A percentile compares a stretch with the other conserved stretches of the same genome.
Evolutionary conservation across 2,888 invertebrate genomes (phyloP).

Genomic region (Zygothrica quintamaculata): DNA sequence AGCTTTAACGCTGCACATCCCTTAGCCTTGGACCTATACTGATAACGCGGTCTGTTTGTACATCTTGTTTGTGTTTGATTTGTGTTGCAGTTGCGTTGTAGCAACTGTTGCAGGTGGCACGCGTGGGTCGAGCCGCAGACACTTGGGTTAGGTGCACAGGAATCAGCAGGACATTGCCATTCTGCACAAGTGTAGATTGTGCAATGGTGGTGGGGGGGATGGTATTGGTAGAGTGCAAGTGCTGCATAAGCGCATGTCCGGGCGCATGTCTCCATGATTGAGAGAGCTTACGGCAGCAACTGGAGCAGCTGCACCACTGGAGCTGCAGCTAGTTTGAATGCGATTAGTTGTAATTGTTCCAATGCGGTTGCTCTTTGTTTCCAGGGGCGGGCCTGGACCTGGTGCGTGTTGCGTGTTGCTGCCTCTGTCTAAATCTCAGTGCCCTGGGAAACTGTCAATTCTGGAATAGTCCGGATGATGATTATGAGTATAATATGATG

Average conservation of each 20-base stretch:
- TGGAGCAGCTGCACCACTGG: slow-evolving; percentile 25
- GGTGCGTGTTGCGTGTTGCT: no score
- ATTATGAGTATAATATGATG: no score
- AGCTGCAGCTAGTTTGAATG: slow-evolving; percentile 42
- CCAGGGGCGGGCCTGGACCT: slow-evolving; percentile 18
- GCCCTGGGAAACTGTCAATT: no score
- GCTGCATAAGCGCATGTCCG: slow-evolving; percentile 52
- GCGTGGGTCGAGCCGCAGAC: slow-evolving; percentile 70
- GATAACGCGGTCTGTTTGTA: neutral
- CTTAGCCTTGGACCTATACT: slow-evolving; percentile 13
- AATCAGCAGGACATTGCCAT: slow-evolving; percentile 14
- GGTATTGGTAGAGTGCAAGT: no score
- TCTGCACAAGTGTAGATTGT: neutral
- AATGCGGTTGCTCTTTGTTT: slow-evolving; percentile 24
- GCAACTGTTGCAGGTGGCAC: slow-evolving; percentile 51
- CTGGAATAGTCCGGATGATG: no score
- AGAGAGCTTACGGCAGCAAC: slow-evolving; percentile 4
- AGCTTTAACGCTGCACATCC: slow-evolving; percentile 39
- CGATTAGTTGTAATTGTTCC: slow-evolving; percentile 45
- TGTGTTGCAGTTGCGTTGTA: slow-evolving; percentile 4
- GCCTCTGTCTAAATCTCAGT: no score
- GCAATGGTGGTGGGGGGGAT: no score
- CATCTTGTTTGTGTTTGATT: slow-evolving; percentile 4
- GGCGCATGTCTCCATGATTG: slow-evolving; percentile 1
- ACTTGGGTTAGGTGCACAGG: slow-evolving; percentile 72